Evolutionary conservation across 2,888 invertebrate species (phyloP).

Genomic region (Amitus sp.): DNA sequence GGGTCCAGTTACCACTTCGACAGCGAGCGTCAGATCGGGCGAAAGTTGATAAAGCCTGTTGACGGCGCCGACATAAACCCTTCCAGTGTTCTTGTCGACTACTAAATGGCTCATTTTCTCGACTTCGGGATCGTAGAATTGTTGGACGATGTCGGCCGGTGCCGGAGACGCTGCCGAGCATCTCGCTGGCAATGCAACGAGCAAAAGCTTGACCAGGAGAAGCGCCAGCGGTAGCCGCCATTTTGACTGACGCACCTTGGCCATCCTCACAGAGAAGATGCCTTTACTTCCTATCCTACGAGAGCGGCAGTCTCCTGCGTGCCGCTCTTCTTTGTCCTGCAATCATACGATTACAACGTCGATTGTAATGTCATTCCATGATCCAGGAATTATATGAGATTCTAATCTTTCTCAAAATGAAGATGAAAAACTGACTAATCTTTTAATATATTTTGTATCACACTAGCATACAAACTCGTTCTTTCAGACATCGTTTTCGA

Average conservation of each 20-base stretch:
- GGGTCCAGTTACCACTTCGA: constrained; percentile 85
- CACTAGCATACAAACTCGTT: too few species aligned
- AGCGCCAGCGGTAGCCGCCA: constrained; percentile 37
- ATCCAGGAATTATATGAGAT: too few species aligned
- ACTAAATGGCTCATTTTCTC: constrained; percentile 87
- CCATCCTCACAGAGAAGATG: constrained; percentile 46
- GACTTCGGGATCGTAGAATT: constrained; percentile 74
- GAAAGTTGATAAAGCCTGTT: constrained; percentile 93
- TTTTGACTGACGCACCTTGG: constrained; percentile 41
- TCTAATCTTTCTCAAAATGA: too few species aligned
- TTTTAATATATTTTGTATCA: too few species aligned
- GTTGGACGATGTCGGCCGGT: constrained; percentile 74
- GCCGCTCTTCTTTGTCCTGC: constrained; percentile 35
- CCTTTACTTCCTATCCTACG: constrained; percentile 42
- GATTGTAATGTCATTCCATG: too few species aligned
- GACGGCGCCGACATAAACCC: constrained; percentile 89
- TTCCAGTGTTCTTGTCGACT: constrained; percentile 90
- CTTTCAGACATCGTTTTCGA: too few species aligned
- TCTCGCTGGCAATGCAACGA: constrained; percentile 34
- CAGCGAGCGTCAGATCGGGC: constrained; percentile 83
- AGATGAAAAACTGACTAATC: too few species aligned
- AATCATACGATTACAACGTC: constrained; percentile 3
- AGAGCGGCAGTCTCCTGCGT: constrained; percentile 40
- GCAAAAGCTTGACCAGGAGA: constrained; percentile 41
- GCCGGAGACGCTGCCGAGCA: constrained; percentile 28